Conservation (phyloP, 2,888 invertebrate species). For the Caradrina kadenii region DNA sequence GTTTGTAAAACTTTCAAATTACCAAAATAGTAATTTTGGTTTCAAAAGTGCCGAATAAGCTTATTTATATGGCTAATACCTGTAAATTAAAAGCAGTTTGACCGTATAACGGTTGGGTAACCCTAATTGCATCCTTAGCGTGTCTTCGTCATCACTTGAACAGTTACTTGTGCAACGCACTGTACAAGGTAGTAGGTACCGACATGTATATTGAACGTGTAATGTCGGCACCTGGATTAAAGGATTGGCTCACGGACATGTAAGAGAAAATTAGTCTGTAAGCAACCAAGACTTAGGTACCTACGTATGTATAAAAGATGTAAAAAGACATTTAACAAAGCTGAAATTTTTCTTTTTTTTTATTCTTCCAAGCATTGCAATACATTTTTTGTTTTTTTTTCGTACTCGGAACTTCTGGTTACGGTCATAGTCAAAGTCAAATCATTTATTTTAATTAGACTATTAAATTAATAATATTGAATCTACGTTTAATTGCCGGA, state of each 20-base stretch:
- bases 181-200: neutral
- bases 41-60: constrained; percentile 4
- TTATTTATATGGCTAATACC: constrained; percentile 44
- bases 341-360: too few species aligned
- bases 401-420: too few species aligned
- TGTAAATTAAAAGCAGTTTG: constrained; percentile 32
- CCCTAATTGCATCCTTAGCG: constrained; percentile 53
- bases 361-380: too few species aligned
- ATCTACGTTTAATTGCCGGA: too few species aligned
- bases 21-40: constrained; percentile 22
- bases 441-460: too few species aligned
- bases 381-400: too few species aligned
- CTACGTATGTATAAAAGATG: neutral
- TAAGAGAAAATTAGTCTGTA: constrained; percentile 46
- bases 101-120: constrained; percentile 50
- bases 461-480: too few species aligned
- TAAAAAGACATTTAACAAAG: too few species aligned
- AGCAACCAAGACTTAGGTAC: constrained; percentile 16
- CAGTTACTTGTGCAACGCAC: constrained; percentile 45
- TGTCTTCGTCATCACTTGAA: constrained; percentile 42
- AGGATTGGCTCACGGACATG: constrained; percentile 33
- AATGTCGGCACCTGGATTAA: constrained; percentile 47
- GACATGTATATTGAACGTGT: constrained; percentile 31
- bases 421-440: too few species aligned
- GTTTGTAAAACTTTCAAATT: neutral